phyloP scores from a whole-genome alignment of 2,888 invertebrate species.

The Luffia ferchaultella region DNA sequence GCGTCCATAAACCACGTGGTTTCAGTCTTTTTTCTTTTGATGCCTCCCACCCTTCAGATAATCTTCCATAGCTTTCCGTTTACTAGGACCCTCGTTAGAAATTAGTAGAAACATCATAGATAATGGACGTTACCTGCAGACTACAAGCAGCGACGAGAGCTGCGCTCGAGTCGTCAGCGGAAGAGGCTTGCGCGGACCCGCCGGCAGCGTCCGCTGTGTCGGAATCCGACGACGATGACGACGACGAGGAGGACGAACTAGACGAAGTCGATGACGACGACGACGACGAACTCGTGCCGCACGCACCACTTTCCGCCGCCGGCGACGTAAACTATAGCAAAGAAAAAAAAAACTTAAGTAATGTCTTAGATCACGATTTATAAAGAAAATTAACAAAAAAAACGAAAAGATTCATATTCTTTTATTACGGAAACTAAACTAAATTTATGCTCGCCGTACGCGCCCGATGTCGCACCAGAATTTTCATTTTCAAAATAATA shows the following conservation, averaged over 20 bases:
- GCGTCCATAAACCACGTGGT: no score
- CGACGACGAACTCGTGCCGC: constrained; percentile 50
- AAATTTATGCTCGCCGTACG: no score
- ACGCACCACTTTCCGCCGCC: constrained; percentile 39
- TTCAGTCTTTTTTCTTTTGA: no score
- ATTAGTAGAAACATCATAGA: no score
- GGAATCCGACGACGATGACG: constrained; percentile 53
- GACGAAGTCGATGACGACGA: constrained; percentile 48
- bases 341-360: no score
- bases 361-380: no score
- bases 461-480: no score
- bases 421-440: no score
- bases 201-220: constrained; percentile 51
- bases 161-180: constrained; percentile 60
- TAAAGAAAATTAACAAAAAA: constrained; percentile 9
- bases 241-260: constrained; percentile 53
- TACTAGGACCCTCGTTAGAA: no score
- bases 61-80: no score
- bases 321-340: constrained; percentile 43
- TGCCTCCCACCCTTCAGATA: no score
- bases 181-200: constrained; percentile 41
- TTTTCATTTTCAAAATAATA: no score
- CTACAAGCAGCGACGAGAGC: constrained; percentile 66
- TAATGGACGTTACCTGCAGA: constrained; percentile 61
- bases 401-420: not conserved